A percentile compares a stretch with the other conserved stretches of the same genome.
These are phyloP conservation scores for Petrophora chlorosata DNA, from an alignment of 2,888 invertebrate species.

Conservation along the genomic window DNA sequence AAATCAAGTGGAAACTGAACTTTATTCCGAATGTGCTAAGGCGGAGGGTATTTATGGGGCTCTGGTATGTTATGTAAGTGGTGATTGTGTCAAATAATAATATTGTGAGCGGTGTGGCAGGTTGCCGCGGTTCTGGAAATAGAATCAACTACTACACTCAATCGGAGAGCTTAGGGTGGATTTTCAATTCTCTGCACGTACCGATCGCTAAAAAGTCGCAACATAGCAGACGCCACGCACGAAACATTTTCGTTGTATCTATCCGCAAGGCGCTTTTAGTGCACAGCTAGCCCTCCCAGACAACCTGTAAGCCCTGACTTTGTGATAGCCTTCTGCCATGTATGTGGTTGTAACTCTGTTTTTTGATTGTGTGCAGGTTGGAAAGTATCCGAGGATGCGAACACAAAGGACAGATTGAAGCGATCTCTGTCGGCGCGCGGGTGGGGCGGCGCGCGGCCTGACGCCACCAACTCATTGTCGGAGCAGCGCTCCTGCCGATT, in stretches of 20 bases:
- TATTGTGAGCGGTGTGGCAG: conserved; percentile 12
- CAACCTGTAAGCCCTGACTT: too few species aligned
- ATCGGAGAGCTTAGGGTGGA: conserved; percentile 9
- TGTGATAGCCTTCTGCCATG: too few species aligned
- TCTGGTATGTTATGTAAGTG: conserved; percentile 15
- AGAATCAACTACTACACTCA: conserved; percentile 5
- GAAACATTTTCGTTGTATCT: too few species aligned
- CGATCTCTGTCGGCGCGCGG: conserved; percentile 84
- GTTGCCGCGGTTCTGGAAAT: conserved; percentile 17
- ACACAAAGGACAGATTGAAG: conserved; percentile 83
- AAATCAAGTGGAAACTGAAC: conserved; percentile 27
- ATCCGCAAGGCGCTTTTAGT: too few species aligned
- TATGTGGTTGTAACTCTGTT: not conserved
- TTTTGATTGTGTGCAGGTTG: conserved; percentile 83
- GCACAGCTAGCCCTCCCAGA: too few species aligned
- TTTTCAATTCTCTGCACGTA: conserved; percentile 16
- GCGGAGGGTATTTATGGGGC: conserved; percentile 9
- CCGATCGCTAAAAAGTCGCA: too few species aligned
- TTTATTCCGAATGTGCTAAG: conserved; percentile 22
- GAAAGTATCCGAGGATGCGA: conserved; percentile 92
- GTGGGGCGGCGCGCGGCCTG: conserved; percentile 83
- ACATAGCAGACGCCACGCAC: too few species aligned
- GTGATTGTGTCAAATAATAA: conserved; percentile 29
- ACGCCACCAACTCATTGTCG: conserved; percentile 86
- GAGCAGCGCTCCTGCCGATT: conserved; percentile 89